Percentiles rank a stretch among this genome's conserved stretches.
phyloP scores from a whole-genome alignment of 2,888 invertebrate species.

The Terebella lapidaria region DNA sequence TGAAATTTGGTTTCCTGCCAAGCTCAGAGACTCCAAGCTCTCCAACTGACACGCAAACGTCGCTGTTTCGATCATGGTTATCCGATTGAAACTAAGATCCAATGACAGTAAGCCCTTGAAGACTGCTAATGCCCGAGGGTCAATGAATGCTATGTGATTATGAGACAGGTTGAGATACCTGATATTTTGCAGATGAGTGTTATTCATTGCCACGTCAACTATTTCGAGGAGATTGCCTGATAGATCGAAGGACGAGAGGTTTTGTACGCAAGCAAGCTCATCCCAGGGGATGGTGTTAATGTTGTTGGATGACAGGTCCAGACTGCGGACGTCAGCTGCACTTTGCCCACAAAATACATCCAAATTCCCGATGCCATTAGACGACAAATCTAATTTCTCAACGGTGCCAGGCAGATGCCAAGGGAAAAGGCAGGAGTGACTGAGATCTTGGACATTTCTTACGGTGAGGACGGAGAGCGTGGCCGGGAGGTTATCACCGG shows the following conservation, averaged over 20 bases:
- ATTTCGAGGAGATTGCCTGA: neutral
- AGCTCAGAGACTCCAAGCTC: conserved; percentile 24
- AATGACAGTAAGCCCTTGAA: conserved; percentile 4
- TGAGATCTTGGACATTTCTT: no score
- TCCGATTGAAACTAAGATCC: conserved; percentile 19
- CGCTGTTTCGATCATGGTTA: conserved; percentile 5
- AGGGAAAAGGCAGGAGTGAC: no score
- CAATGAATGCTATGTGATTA: neutral
- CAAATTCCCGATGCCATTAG: no score
- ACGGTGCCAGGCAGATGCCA: no score
- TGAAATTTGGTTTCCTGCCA: conserved; percentile 32
- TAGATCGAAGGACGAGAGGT: neutral
- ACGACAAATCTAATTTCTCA: no score
- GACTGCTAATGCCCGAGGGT: neutral
- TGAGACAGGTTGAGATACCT: neutral
- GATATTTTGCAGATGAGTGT: neutral
- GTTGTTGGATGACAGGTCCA: neutral
- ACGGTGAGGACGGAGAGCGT: no score
- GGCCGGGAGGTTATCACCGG: no score
- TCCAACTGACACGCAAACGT: conserved; percentile 11
- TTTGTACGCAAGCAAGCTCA: neutral
- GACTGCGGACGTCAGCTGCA: no score
- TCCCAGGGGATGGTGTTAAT: neutral
- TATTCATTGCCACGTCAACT: neutral
- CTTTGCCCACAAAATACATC: no score